Percentiles rank a stretch among this genome's conserved stretches.
Evolutionary conservation across 2,113 vertebrate species (phyloP).

Genomic region (Salvelinus fontinalis): DNA sequence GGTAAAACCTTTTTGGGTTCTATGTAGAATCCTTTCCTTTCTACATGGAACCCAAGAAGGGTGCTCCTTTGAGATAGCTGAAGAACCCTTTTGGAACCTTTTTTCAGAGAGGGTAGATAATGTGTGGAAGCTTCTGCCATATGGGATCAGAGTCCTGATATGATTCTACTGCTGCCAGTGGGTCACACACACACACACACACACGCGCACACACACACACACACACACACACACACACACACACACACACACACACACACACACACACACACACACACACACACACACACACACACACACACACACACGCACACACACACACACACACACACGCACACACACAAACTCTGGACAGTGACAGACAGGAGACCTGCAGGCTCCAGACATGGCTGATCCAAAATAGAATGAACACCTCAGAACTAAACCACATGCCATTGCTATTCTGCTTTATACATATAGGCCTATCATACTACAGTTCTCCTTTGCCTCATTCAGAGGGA

Average conservation of each 20-base stretch:
- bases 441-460: too few relatives aligned
- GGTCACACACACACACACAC: neutral
- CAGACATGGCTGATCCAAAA: conserved; percentile 1
- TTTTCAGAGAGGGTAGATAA: neutral
- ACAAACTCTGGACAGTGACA: neutral
- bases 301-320: neutral
- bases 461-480: too few relatives aligned
- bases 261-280: neutral
- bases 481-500: too few relatives aligned
- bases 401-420: neutral
- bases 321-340: neutral
- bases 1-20: too few relatives aligned
- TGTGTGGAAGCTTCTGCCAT: neutral
- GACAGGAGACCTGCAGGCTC: conserved; percentile 3
- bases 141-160: neutral
- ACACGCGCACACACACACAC: neutral
- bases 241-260: neutral
- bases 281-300: neutral
- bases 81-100: too few relatives aligned
- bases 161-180: neutral
- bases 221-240: neutral
- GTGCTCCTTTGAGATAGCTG: neutral
- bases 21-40: too few relatives aligned
- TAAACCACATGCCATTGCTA: neutral
- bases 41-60: neutral